Conservation (phyloP, 2,888 invertebrate genomes). For the Hoplodrina blanda region DNA sequence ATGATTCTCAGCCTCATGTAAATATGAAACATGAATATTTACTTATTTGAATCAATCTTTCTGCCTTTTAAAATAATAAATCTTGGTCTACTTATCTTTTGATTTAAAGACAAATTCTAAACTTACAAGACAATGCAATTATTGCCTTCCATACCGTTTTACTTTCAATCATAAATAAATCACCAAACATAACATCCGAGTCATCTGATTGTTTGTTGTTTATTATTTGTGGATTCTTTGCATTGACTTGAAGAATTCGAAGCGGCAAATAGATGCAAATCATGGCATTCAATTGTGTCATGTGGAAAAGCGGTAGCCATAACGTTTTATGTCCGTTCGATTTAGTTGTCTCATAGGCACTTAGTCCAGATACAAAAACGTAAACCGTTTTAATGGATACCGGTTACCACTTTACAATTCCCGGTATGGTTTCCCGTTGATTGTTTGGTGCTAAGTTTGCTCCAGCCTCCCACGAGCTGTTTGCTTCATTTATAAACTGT, state of each 20-base stretch:
- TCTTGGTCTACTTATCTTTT: neutral
- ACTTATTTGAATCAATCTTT: conserved; percentile 28
- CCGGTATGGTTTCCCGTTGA: conserved; percentile 68
- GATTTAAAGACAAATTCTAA: neutral
- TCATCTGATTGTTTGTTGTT: conserved; percentile 40
- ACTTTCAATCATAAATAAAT: conserved; percentile 22
- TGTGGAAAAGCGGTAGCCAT: conserved; percentile 15
- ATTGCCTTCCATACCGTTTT: neutral
- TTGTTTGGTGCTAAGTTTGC: conserved; percentile 69
- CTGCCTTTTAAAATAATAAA: conserved; percentile 6
- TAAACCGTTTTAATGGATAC: conserved; percentile 69
- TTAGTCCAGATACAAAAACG: conserved; percentile 65
- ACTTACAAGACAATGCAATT: neutral
- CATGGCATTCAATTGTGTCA: conserved; percentile 25
- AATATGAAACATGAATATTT: conserved; percentile 19
- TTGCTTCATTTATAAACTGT: conserved; percentile 73
- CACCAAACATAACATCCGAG: conserved; percentile 3
- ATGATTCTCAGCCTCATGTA: conserved; percentile 10
- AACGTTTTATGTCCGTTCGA: conserved; percentile 32
- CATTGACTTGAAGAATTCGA: neutral
- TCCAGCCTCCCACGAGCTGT: conserved; percentile 71
- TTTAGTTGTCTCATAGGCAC: conserved; percentile 45
- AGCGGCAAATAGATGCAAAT: conserved; percentile 19
- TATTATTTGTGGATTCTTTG: conserved; percentile 41
- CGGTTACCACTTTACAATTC: conserved; percentile 67